Conservation (phyloP, 2,888 invertebrate genomes). For the Drosophila mimica region DNA sequence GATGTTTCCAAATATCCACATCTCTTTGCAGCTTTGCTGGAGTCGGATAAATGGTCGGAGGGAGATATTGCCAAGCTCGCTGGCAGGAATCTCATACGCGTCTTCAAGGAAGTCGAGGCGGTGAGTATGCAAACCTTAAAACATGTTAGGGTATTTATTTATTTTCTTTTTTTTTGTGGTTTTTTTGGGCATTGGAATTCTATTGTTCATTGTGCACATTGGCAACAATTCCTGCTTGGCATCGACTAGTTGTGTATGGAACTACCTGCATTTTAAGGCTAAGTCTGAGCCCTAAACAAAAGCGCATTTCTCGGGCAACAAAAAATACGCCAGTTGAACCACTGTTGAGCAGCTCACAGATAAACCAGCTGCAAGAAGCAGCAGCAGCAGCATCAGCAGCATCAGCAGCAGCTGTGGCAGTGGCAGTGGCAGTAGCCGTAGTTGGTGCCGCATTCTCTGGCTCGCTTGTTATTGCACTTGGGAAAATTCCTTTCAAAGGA, state of each 20-base stretch:
- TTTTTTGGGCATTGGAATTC: conserved; percentile 35
- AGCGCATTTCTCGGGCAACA: conserved; percentile 40
- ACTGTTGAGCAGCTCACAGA: conserved; percentile 20
- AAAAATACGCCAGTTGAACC: conserved; percentile 38
- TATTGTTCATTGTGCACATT: conserved; percentile 42
- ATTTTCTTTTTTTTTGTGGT: background rate
- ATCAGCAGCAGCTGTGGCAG: conserved; percentile 1
- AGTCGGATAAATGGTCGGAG: conserved; percentile 93
- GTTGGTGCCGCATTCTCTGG: conserved; percentile 37
- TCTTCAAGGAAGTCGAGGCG: conserved; percentile 91
- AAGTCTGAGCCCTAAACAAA: conserved; percentile 49
- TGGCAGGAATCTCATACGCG: conserved; percentile 93
- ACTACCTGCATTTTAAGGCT: conserved; percentile 50
- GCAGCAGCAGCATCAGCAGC: background rate
- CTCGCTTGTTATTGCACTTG: conserved; percentile 78
- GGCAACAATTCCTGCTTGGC: conserved; percentile 48
- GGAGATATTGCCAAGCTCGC: conserved; percentile 93
- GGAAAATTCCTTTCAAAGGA: conserved; percentile 79
- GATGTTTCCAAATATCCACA: conserved; percentile 95
- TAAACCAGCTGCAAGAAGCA: conserved; percentile 11
- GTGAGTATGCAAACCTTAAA: conserved; percentile 86
- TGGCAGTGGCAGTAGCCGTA: background rate
- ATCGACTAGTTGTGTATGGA: conserved; percentile 31
- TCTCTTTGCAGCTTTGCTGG: conserved; percentile 91
- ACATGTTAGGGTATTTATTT: background rate